These are phyloP conservation scores for Sisyra nigra DNA, from an alignment of 2,888 invertebrate species.

Conservation along the genomic window DNA sequence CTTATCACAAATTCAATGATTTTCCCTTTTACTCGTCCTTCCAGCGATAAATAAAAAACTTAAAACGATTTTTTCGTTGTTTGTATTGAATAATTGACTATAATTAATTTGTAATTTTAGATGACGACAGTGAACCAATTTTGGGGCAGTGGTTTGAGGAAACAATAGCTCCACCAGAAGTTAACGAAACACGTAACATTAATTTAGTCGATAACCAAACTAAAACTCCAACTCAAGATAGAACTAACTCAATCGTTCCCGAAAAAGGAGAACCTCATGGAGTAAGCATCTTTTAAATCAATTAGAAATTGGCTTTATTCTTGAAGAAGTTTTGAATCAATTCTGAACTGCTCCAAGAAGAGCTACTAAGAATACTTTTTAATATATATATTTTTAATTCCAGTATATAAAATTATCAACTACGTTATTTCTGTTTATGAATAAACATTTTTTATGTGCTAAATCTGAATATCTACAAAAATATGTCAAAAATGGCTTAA, in stretches of 20 bases:
- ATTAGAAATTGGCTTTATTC: neutral
- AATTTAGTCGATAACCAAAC: constrained; percentile 34
- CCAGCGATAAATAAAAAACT: no score
- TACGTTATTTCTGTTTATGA: constrained; percentile 73
- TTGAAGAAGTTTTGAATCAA: neutral
- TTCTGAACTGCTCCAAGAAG: neutral
- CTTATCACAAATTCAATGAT: no score
- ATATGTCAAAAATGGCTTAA: constrained; percentile 53
- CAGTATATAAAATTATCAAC: constrained; percentile 77
- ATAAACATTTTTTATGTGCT: constrained; percentile 61
- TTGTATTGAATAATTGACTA: no score
- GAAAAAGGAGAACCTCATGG: constrained; percentile 67
- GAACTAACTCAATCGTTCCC: constrained; percentile 41
- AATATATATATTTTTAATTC: constrained; percentile 16
- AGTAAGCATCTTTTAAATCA: constrained; percentile 27
- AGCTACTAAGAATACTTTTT: neutral
- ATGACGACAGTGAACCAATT: constrained; percentile 68
- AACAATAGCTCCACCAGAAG: constrained; percentile 68
- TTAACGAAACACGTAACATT: constrained; percentile 37
- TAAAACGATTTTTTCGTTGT: no score
- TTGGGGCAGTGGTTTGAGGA: constrained; percentile 92
- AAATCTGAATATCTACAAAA: constrained; percentile 49
- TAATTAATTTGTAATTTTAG: constrained; percentile 20
- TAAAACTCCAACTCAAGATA: constrained; percentile 31
- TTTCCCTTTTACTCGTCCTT: no score